Evolutionary conservation across 2,797 vertebrate species (phyloP).

Genomic region (Acanthurus leucopareius): DNA sequence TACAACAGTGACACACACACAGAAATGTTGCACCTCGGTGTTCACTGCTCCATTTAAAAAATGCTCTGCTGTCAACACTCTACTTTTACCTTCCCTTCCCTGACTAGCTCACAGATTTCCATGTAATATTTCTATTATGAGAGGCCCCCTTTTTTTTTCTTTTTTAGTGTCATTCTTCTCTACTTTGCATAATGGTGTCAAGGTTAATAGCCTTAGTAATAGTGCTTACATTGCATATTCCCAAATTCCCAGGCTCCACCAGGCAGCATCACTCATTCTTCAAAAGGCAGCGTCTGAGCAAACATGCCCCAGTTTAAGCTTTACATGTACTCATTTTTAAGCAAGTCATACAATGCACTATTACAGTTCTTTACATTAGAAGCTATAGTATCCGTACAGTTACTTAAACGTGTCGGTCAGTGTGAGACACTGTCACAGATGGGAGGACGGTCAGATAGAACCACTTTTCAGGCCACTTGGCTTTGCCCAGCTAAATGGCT

Average conservation of each 20-base stretch:
- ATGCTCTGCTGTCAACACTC: constrained; percentile 53
- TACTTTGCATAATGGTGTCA: constrained; percentile 68
- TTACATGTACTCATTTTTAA: background rate
- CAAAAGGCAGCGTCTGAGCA: constrained; percentile 27
- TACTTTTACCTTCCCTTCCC: constrained; percentile 36
- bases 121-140: constrained; percentile 54
- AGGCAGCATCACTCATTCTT: constrained; percentile 41
- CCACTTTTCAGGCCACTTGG: constrained; percentile 64
- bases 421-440: constrained; percentile 38
- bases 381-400: background rate
- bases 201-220: constrained; percentile 70
- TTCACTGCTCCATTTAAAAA: constrained; percentile 67
- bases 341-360: background rate
- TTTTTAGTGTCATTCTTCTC: constrained; percentile 64
- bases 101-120: constrained; percentile 26
- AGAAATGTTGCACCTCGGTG: constrained; percentile 66
- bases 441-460: constrained; percentile 44
- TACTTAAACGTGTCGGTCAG: constrained; percentile 15
- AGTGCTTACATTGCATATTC: constrained; percentile 57
- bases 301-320: constrained; percentile 20
- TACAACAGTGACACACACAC: constrained; percentile 68
- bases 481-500: constrained; percentile 68
- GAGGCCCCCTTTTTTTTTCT: constrained; percentile 50
- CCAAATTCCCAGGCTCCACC: constrained; percentile 53
- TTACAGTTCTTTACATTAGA: background rate